A percentile compares a stretch with the other conserved stretches of the same genome.
These are phyloP conservation scores for Aphidius colemani DNA, from an alignment of 2,888 invertebrate genomes.

Conservation along the genomic window DNA sequence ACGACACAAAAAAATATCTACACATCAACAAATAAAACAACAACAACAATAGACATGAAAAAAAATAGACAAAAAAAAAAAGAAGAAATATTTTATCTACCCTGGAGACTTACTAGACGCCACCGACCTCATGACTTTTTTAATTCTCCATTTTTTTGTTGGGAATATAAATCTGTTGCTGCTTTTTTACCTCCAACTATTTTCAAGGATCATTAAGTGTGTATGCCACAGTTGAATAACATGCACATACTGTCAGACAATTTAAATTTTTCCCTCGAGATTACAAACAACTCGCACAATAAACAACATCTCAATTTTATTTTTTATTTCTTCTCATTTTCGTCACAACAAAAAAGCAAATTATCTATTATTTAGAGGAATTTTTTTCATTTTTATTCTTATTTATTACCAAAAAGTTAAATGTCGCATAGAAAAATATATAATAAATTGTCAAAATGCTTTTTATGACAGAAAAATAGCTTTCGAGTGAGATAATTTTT, in stretches of 20 bases:
- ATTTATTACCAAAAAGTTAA: too few species aligned
- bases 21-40: neutral
- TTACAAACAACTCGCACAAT: neutral
- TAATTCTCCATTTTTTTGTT: neutral
- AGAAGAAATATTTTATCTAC: neutral
- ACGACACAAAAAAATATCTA: too few species aligned
- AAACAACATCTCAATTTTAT: neutral
- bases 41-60: neutral
- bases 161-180: neutral
- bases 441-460: too few species aligned
- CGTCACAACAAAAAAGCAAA: neutral
- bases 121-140: neutral
- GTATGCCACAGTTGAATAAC: neutral
- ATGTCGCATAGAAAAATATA: too few species aligned
- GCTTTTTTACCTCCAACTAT: neutral
- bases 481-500: too few species aligned
- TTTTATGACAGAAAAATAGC: too few species aligned
- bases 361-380: neutral
- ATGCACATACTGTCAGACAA: neutral
- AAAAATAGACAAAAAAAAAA: neutral
- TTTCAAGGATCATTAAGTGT: constrained; percentile 3
- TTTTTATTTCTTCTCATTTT: neutral
- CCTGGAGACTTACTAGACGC: neutral
- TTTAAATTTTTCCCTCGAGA: neutral
- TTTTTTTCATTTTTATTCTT: too few species aligned